Evolutionary conservation across 2,113 vertebrate species (phyloP), one percentile per base, ranked within the genome.

Genomic region (Corydoras maculifer): DNA sequence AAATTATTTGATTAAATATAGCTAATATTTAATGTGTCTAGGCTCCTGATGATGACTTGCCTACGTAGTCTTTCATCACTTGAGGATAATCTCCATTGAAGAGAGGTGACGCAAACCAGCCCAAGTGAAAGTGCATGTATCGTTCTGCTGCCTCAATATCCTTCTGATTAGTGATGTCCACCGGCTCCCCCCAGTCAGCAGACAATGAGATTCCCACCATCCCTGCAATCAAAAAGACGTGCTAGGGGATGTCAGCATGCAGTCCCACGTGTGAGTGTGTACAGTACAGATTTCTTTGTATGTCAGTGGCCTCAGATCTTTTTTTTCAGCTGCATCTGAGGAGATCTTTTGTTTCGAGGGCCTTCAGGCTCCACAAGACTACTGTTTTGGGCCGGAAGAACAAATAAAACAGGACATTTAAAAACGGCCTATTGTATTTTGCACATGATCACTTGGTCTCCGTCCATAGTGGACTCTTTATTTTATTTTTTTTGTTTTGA

Each of bases 51-150:
- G 15, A 15, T 30, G 6, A 79, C 92, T 80, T 86, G 91, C 94
- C 92, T 12, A 96, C 76, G 1, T 88, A 90, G 29, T 93, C 92
- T 72, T 96, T 97, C 94, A 97, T 96, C 15, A 91, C 87, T 77
- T 94, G 91, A 3, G 94, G 95, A 73, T 96, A 96, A 83, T 97
- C 94, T 67, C 95, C 94, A 5, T 82, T 86, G 65, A 90, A 98
- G 77, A 97, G 81, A 0, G 94, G 93, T 3, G 91, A 90, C 48
- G 93, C 95, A 75, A 96, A 97, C 94, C 94, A 97, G 58, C 95
- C 94, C 79, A 97, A 54, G 75, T 90, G 90, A 84, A 98, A 97
- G 73, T 96, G 92, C 7, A 96, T 84, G 65, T 92, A 95, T 81
- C 94, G 83, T 65, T 98, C 92, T 0, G 93, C 94, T 15, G 93